phyloP scores from a whole-genome alignment of 53 echinoderm and acorn worm genomes.

The Mesocentrotus franciscanus region DNA sequence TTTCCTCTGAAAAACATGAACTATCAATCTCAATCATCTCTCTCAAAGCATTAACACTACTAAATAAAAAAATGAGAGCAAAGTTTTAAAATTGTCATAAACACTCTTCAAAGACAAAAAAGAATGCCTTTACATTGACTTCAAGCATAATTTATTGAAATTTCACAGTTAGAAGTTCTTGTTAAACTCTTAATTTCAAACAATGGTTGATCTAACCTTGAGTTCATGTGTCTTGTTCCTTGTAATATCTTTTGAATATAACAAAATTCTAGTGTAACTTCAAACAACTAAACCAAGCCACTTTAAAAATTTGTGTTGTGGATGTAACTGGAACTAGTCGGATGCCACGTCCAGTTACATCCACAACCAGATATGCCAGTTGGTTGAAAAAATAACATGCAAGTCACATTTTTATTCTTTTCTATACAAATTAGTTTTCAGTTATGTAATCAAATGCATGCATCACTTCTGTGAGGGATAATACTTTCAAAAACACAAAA shows the following conservation, averaged over 20 bases:
- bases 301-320: not conserved
- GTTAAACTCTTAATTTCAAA: too few relatives aligned
- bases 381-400: not conserved
- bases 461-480: not conserved
- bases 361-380: not conserved
- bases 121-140: too few relatives aligned
- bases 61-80: too few relatives aligned
- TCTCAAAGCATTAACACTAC: not conserved
- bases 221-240: not conserved
- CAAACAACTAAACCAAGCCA: not conserved
- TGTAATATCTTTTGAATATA: conserved; percentile 2
- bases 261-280: not conserved
- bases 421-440: not conserved
- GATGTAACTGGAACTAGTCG: conserved; percentile 19
- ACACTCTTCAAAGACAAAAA: too few relatives aligned
- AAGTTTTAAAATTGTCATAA: too few relatives aligned
- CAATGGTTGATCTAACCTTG: not conserved
- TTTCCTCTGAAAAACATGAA: too few relatives aligned
- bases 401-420: not conserved
- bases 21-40: not conserved
- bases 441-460: not conserved
- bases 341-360: conserved; percentile 9
- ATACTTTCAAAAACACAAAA: not conserved
- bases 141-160: too few relatives aligned
- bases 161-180: too few relatives aligned